Evolutionary conservation across 2,888 invertebrate genomes (phyloP), one percentile per base, ranked within the genome.

Genomic region (Phania funesta): DNA sequence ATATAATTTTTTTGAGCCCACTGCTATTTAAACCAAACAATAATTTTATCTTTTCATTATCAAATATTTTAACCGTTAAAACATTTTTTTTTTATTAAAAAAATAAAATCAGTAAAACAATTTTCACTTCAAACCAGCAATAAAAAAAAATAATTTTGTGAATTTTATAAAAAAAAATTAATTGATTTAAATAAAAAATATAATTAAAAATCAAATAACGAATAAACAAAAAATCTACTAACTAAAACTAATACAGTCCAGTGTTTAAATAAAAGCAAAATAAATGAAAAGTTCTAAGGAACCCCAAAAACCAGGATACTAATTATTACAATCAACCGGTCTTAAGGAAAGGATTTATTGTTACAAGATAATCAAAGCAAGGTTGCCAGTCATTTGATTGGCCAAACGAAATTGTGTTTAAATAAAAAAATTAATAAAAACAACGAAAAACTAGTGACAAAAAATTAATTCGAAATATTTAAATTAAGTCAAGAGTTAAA

Each of bases 1-100:
- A 84, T 76, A 83, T 67, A 80, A 71, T 73, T 67, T 79, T 77
- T 60, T 74, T 80, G 80, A 73, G 77, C 73, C 58, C 73, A 64
- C 54, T 76, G 68, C 52, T 62, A 76, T 50, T 64, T 20, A 26
- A 64, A 70, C 35, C 41, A 64, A 74, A 9, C n/a, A n/a, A n/a
- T n/a, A n/a, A n/a, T n/a, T n/a, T n/a, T 41, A 60, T 18, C 32
- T 58, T 41, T 58, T 13, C 22, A 60, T 32, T 48, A 24, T 22
- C 16, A 48, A 50, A 18, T 18, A 71, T 24, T 18, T 58, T 60
- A 20, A 38, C 58, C 35, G 71, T 71, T 71, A 73, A 60, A 48
- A 41, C 26, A 77, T 79, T 70, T 54, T 62, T 48, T 20, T 52
- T 41, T 52, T 56, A 41, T 54, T 35, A 35, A 76, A 46, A 71